A percentile compares a stretch with the other conserved stretches of the same genome.
These are phyloP conservation scores for Aporophyla nigra DNA, from an alignment of 2,888 invertebrate genomes.

Conservation along the genomic window DNA sequence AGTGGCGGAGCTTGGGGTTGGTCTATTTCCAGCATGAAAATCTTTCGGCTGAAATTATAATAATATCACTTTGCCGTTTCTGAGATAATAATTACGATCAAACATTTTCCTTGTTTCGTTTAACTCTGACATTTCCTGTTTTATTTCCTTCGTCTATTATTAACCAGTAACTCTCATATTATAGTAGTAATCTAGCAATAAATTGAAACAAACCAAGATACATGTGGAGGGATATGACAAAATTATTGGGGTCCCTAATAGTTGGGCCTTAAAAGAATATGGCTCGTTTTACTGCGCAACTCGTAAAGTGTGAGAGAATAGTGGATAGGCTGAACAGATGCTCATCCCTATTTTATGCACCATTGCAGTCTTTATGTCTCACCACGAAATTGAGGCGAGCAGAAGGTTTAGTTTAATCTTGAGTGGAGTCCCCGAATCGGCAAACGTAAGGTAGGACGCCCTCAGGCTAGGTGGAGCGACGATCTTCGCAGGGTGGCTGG, in stretches of 20 bases:
- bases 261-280: conserved; percentile 61
- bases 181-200: conserved; percentile 34
- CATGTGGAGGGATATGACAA: conserved; percentile 53
- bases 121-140: not conserved
- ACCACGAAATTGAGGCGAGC: not conserved
- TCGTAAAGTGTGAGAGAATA: conserved; percentile 60
- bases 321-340: conserved; percentile 58
- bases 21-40: too few species aligned
- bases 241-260: conserved; percentile 62
- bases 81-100: not conserved
- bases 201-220: conserved; percentile 55
- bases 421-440: too few species aligned
- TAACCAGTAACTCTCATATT: conserved; percentile 8
- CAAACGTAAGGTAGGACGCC: too few species aligned
- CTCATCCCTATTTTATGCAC: conserved; percentile 59
- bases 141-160: conserved; percentile 24
- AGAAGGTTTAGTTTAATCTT: too few species aligned
- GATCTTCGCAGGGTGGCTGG: too few species aligned
- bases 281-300: conserved; percentile 56
- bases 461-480: too few species aligned
- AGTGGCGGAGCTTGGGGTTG: too few species aligned
- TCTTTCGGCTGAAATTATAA: too few species aligned
- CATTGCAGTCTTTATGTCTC: conserved; percentile 59
- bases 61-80: not conserved
- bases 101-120: not conserved